Evolutionary conservation across 2,113 vertebrate genomes (phyloP).

Genomic region (Crotalus tigris): DNA sequence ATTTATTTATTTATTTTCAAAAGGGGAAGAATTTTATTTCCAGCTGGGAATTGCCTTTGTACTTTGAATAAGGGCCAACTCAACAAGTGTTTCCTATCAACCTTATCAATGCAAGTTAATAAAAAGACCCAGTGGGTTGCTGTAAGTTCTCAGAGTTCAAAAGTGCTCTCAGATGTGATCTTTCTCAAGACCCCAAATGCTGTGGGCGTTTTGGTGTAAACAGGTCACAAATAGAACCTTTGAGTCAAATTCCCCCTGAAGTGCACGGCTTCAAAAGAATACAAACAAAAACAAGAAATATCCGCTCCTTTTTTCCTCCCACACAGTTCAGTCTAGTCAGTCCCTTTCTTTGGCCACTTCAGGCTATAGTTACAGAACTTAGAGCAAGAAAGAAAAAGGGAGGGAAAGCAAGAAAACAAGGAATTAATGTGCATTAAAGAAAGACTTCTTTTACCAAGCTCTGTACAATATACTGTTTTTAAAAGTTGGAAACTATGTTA

Average conservation of each 20-base stretch:
- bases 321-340: background rate
- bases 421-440: constrained; percentile 65
- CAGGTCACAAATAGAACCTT: constrained; percentile 17
- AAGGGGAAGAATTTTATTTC: too few species aligned
- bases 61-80: background rate
- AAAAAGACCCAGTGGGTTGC: background rate
- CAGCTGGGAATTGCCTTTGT: background rate
- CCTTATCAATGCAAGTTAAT: background rate
- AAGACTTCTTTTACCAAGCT: constrained; percentile 63
- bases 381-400: background rate
- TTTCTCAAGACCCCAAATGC: background rate
- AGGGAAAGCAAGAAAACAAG: constrained; percentile 44
- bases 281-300: constrained; percentile 19
- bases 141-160: background rate
- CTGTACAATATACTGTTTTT: constrained; percentile 59
- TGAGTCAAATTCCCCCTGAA: background rate
- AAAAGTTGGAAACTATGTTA: constrained; percentile 64
- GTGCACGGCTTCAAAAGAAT: background rate
- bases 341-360: constrained; percentile 38
- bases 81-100: background rate
- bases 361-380: constrained; percentile 60
- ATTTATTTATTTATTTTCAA: background rate
- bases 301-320: constrained; percentile 17
- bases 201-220: constrained; percentile 20
- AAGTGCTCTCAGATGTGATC: background rate